A percentile compares a stretch with the other conserved stretches of the same genome.
These are phyloP conservation scores for Augiades crinisus DNA, from an alignment of 2,888 invertebrate species.

Conservation along the genomic window DNA sequence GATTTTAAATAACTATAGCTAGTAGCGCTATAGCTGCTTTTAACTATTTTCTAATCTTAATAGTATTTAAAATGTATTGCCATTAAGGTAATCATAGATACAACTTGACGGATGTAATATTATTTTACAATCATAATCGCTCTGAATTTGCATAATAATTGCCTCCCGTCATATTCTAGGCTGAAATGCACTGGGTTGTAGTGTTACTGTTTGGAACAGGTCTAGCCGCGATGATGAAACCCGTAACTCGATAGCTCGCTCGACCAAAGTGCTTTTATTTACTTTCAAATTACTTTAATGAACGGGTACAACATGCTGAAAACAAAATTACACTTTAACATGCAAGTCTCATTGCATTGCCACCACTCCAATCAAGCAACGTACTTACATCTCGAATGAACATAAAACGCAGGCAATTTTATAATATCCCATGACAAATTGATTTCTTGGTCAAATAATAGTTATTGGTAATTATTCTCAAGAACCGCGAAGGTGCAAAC, in stretches of 20 bases:
- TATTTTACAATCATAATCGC: slow-evolving; percentile 25
- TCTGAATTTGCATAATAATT: slow-evolving; percentile 33
- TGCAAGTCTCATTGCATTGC: background rate
- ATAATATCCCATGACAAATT: background rate
- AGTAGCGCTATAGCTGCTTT: too few relatives aligned
- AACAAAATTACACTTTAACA: background rate
- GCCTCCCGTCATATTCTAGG: slow-evolving; percentile 34
- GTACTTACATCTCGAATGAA: background rate
- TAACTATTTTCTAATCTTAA: background rate
- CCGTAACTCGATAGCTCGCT: slow-evolving; percentile 1
- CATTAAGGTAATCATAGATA: background rate
- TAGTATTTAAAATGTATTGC: too few relatives aligned
- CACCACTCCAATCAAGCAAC: background rate
- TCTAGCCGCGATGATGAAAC: slow-evolving; percentile 6
- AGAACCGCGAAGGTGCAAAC: slow-evolving; percentile 35
- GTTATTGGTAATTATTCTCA: slow-evolving; percentile 38
- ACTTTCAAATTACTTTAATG: slow-evolving; percentile 27
- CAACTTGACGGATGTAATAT: slow-evolving; percentile 12
- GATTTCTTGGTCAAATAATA: background rate
- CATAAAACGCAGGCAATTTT: background rate
- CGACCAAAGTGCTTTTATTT: slow-evolving; percentile 42
- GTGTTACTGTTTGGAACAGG: background rate
- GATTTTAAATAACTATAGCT: too few relatives aligned
- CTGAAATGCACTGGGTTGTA: slow-evolving; percentile 8
- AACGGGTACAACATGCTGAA: slow-evolving; percentile 1